Evolutionary conservation across 2,797 vertebrate species (phyloP).

Genomic region (Garrulus glandarius): DNA sequence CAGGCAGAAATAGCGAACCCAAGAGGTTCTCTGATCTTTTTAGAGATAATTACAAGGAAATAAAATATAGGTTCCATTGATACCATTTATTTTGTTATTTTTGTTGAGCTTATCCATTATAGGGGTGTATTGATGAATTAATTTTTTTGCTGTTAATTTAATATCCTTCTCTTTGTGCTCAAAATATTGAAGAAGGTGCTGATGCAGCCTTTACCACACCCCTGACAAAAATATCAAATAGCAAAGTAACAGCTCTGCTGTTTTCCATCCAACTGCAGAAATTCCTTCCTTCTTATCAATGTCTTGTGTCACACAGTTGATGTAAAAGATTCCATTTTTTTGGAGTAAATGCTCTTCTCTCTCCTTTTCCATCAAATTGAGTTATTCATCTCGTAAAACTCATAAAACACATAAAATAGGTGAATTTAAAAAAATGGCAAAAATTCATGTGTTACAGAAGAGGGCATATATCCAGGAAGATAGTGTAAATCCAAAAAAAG

Average conservation of each 20-base stretch:
- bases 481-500: neutral
- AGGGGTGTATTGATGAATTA: neutral
- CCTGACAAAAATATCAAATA: neutral
- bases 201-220: neutral
- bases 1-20: neutral
- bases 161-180: neutral
- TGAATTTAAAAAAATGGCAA: neutral
- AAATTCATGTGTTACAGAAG: neutral
- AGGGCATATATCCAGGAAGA: neutral
- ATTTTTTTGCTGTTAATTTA: neutral
- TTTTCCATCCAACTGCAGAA: neutral
- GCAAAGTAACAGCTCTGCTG: neutral
- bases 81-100: neutral
- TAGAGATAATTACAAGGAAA: neutral
- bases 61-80: neutral
- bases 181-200: neutral
- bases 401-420: neutral
- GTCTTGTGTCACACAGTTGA: neutral
- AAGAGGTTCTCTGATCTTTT: neutral
- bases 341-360: neutral
- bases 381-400: neutral
- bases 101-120: neutral
- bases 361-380: neutral
- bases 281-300: neutral
- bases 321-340: neutral